These are phyloP conservation scores for Polyommatus iphigenia DNA, from an alignment of 2,888 invertebrate species.

Conservation along the genomic window DNA sequence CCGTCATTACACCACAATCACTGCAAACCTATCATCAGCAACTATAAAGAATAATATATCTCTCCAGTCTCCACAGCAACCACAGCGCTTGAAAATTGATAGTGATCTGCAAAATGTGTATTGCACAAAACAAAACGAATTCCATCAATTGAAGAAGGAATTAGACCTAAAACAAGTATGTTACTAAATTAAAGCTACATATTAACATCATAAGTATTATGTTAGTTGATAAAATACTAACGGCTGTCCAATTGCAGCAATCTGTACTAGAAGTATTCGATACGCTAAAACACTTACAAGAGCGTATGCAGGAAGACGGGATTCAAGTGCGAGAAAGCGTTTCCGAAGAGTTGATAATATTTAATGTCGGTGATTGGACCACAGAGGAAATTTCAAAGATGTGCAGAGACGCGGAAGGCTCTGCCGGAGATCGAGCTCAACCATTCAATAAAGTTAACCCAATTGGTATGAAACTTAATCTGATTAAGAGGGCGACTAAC, in stretches of 20 bases:
- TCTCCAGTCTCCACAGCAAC: background rate
- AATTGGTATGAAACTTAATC: constrained; percentile 49
- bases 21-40: background rate
- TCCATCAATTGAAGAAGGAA: constrained; percentile 65
- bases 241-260: constrained; percentile 52
- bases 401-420: constrained; percentile 56
- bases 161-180: constrained; percentile 71
- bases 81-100: background rate
- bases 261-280: constrained; percentile 63
- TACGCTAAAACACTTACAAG: constrained; percentile 54
- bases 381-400: constrained; percentile 63
- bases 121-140: constrained; percentile 56
- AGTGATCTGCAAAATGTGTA: constrained; percentile 50
- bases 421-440: constrained; percentile 53
- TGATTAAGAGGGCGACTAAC: no score
- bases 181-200: background rate
- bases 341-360: constrained; percentile 59
- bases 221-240: background rate
- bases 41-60: background rate
- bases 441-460: constrained; percentile 52
- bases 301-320: constrained; percentile 61
- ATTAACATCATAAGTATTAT: constrained; percentile 8
- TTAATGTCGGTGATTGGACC: constrained; percentile 72
- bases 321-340: constrained; percentile 55
- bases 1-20: background rate